These are phyloP conservation scores for Bradysia coprophila DNA, from an alignment of 1,140 invertebrate genomes.

Conservation along the genomic window DNA sequence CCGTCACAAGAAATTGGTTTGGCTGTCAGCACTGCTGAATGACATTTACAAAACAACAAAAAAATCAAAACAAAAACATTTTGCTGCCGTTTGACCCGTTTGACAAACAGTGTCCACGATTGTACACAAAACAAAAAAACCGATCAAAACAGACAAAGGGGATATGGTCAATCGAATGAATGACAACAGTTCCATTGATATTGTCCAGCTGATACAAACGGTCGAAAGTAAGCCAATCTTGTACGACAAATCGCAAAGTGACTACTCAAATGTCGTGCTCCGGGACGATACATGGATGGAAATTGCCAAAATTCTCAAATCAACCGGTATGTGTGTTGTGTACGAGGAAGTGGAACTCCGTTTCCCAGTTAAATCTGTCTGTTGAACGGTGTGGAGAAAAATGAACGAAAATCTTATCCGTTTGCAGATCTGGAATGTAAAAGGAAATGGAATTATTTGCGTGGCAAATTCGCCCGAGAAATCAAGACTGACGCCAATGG, in stretches of 20 bases:
- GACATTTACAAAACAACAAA: too few relatives aligned
- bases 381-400: too few relatives aligned
- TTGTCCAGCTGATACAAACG: not conserved
- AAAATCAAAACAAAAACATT: too few relatives aligned
- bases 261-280: not conserved
- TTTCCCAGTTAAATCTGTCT: too few relatives aligned
- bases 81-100: too few relatives aligned
- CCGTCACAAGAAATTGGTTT: too few relatives aligned
- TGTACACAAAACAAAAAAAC: too few relatives aligned
- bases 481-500: not conserved
- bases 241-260: not conserved
- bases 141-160: not conserved
- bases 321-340: not conserved
- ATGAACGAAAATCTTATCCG: too few relatives aligned
- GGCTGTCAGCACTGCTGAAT: too few relatives aligned
- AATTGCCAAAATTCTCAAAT: not conserved
- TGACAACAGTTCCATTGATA: not conserved
- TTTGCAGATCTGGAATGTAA: not conserved
- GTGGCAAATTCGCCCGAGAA: not conserved
- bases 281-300: not conserved
- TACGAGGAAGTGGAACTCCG: too few relatives aligned
- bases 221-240: not conserved
- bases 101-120: too few relatives aligned
- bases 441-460: not conserved
- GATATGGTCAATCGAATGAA: not conserved